Conservation (phyloP, 1,140 invertebrate genomes). For the Calosoma granatense region DNA sequence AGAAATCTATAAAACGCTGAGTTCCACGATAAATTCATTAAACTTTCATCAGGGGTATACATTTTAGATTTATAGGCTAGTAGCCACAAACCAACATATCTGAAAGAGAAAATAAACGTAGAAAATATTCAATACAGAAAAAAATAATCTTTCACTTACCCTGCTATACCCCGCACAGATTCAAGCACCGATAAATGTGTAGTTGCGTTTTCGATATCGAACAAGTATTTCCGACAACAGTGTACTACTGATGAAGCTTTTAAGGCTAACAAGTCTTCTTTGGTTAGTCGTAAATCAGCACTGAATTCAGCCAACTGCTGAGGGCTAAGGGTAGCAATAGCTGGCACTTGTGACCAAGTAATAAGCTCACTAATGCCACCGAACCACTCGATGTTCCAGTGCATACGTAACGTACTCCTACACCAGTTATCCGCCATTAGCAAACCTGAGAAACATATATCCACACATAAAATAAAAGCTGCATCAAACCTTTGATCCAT, state of each 20-base stretch:
- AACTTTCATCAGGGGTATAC: slow-evolving; percentile 26
- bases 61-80: slow-evolving; percentile 16
- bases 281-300: slow-evolving; percentile 25
- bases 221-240: slow-evolving; percentile 39
- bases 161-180: slow-evolving; percentile 40
- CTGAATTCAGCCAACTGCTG: background rate
- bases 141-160: too few species aligned
- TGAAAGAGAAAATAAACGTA: slow-evolving; percentile 20
- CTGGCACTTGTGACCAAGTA: slow-evolving; percentile 23
- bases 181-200: slow-evolving; percentile 42
- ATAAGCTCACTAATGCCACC: slow-evolving; percentile 31
- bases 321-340: background rate
- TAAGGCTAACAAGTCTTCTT: slow-evolving; percentile 36
- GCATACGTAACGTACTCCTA: slow-evolving; percentile 35
- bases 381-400: slow-evolving; percentile 43
- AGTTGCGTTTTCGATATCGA: slow-evolving; percentile 50
- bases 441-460: slow-evolving; percentile 33
- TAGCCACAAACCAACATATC: slow-evolving; percentile 23
- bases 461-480: too few species aligned
- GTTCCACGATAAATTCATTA: slow-evolving; percentile 45
- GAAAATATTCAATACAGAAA: slow-evolving; percentile 13
- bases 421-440: slow-evolving; percentile 29
- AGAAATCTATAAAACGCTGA: slow-evolving; percentile 46
- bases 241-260: slow-evolving; percentile 38
- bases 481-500: too few species aligned